Conservation (phyloP, 2,113 vertebrate species). For the Limanda limanda region DNA sequence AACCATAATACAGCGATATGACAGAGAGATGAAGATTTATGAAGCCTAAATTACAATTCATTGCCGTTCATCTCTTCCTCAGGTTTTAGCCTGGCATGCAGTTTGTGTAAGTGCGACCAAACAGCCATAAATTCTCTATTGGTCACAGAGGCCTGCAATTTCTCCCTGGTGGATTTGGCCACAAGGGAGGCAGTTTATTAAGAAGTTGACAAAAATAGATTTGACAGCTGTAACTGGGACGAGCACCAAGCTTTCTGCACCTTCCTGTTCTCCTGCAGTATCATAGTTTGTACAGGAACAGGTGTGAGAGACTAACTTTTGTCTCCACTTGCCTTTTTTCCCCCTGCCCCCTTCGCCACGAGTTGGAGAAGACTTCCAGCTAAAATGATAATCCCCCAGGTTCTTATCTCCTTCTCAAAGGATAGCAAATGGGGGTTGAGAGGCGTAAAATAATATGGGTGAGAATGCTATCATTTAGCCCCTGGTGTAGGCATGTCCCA, state of each 20-base stretch:
- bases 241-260: conserved; percentile 29
- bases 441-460: conserved; percentile 96
- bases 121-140: conserved; percentile 49
- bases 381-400: conserved; percentile 91
- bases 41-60: conserved; percentile 5
- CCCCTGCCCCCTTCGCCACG: neutral
- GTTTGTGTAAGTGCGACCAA: conserved; percentile 46
- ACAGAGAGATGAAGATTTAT: conserved; percentile 1
- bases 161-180: conserved; percentile 60
- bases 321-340: conserved; percentile 3
- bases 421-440: conserved; percentile 97
- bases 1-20: conserved; percentile 9
- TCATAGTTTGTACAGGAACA: conserved; percentile 1
- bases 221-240: conserved; percentile 74
- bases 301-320: conserved; percentile 24
- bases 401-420: conserved; percentile 96
- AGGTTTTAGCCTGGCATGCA: conserved; percentile 20
- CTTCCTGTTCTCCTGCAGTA: neutral
- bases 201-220: conserved; percentile 76
- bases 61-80: neutral
- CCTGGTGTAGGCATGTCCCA: conserved; percentile 82
- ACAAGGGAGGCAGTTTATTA: conserved; percentile 71
- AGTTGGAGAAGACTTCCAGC: conserved; percentile 69
- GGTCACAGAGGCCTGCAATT: conserved; percentile 66
- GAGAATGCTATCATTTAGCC: conserved; percentile 93